A percentile compares a stretch with the other conserved stretches of the same genome.
phyloP scores from a whole-genome alignment of 2,113 vertebrate genomes.

The Hylia prasina region DNA sequence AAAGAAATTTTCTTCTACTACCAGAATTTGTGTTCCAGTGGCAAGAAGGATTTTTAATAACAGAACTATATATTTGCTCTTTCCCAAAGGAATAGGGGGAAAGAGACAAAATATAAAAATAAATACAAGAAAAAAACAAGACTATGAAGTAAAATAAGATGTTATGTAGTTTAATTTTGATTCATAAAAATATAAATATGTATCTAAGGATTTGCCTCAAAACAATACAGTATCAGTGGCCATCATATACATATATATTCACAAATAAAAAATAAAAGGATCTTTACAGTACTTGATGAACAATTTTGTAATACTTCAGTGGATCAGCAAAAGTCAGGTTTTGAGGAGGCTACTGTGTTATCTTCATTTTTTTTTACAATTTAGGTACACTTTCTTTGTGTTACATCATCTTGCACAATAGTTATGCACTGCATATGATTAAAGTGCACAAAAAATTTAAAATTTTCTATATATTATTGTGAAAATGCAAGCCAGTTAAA shows the following conservation, averaged over 20 bases:
- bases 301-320: neutral
- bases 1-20: neutral
- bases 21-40: neutral
- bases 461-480: neutral
- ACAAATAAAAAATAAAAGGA: neutral
- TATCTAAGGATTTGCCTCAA: neutral
- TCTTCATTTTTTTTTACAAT: neutral
- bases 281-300: neutral
- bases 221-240: neutral
- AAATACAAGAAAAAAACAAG: neutral
- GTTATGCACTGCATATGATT: neutral
- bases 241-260: neutral
- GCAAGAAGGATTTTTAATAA: neutral
- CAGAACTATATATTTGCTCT: neutral
- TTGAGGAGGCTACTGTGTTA: neutral
- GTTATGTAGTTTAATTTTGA: neutral
- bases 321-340: neutral
- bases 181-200: neutral
- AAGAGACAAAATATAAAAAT: neutral
- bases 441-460: neutral
- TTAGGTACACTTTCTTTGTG: neutral
- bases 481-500: neutral
- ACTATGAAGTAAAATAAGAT: neutral
- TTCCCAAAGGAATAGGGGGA: neutral
- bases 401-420: neutral